Base-by-base conservation (phyloP, 2,888 invertebrate genomes). In the Aspidiotus destructor region DNA sequence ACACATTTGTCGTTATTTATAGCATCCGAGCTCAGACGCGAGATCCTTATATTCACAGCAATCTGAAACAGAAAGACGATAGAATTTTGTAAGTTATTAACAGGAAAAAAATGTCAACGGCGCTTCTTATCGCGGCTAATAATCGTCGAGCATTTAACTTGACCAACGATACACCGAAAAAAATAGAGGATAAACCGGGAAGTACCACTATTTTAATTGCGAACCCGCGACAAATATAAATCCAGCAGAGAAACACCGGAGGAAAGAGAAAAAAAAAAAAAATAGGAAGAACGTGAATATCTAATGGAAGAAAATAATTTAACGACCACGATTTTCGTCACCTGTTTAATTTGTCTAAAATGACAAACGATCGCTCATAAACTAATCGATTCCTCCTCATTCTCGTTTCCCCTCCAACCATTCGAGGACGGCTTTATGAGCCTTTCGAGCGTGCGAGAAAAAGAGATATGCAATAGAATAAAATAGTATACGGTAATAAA, bases 1-100 rank as follows among this genome's bases (percentile, higher is more conserved):
- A 67, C 44, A 60, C 67, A 67, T 67, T 60, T 67, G 67, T 63
- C 41, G 41, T 44, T 41, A 41, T 58, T n/a, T 48, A 17, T 58
- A 8, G 42, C 58, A 28, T 58, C 16, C 58, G 40, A 58, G 28
- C 28, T 28, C 28, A 28, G 13, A 28, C 13, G 17, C 58, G 58
- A 28, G 40, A 28, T 58, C 58, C 40, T 58, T 40, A 58, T 58
- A 40, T 5, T 28, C 58, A 17, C 17, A 28, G 28, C 28, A 58
- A 58, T 58, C 58, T 58, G 55, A 16, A 55, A 55, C n/a, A 48
- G 48, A 13, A 48, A 48, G 57, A 57, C 11, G 16, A 57, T n/a
- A 57, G 16, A 57, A 57, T 28, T 28, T 28, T 28, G 28, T 28
- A 28, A 28, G 28, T 48, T 48, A 48, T 48, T 48, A 57, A 57